Base-by-base conservation (phyloP, 1,140 invertebrate species). In the Cherax quadricarinatus region DNA sequence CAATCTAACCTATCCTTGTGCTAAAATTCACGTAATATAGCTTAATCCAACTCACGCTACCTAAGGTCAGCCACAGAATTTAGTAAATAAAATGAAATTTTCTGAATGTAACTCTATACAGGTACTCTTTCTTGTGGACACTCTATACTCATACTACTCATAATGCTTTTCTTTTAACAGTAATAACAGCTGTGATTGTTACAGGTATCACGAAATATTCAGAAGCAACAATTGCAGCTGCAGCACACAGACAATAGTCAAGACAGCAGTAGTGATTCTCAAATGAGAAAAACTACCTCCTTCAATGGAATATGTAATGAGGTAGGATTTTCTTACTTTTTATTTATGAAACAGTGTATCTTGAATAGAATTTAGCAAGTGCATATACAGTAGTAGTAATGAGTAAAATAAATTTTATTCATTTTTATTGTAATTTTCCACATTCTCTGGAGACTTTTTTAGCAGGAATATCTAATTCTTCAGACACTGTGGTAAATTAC, bases 221-320 rank as follows among this genome's bases (percentile, higher is more conserved):
- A 93, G 51, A 94, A 93, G 73, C 91, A 94, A 60, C 92, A 93
- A 66, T 89, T 93, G 95, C 57, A 96, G 96, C 91, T 96, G 96
- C 93, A 96, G 96, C 41, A 95, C 96, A 93, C 96, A 96, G 2
- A 96, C 95, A 57, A 95, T 94, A 18, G 96, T 96, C 93, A 96
- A 96, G 94, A 96, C 96, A 6, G 92, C 96, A 73, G 96, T 96
- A 10, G 96, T 96, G 5, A 96, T 96, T 87, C 96, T 95, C 81
- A 96, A 96, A 21, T 86, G 24, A 86, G 86, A 75, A 88, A 88
- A 80, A 84, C 86, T 78, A 84, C 86, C 75, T 78, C 91, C 12
- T 92, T 92, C 48, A 92, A 92, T 92, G 91, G 91, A 49, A 85
- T 92, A 73, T 92, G 86, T 89, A 92, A 92, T 86, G 86, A 92